phyloP scores from a whole-genome alignment of 2,113 vertebrate species.

The Sitta europaea region DNA sequence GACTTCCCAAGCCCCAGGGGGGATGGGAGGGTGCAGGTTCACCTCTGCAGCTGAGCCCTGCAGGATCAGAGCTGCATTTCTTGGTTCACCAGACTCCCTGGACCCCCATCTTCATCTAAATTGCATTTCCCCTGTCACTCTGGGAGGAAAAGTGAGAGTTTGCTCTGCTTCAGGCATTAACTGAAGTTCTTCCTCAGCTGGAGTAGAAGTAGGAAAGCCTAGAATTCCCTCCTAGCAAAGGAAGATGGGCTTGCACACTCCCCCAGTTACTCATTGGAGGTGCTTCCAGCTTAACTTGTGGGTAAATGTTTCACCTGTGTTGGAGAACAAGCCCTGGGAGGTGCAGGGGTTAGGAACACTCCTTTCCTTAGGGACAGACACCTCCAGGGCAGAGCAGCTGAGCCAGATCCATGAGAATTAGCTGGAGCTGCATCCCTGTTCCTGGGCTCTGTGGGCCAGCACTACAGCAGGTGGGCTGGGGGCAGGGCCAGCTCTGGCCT shows the following conservation, averaged over 20 bases:
- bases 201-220: not conserved
- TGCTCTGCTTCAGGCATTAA: not conserved
- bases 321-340: not conserved
- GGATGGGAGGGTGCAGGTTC: not conserved
- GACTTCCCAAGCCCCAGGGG: not conserved
- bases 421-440: not conserved
- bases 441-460: not conserved
- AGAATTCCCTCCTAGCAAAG: not conserved
- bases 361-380: not conserved
- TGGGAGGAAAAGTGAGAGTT: not conserved
- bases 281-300: not conserved
- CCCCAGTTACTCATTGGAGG: not conserved
- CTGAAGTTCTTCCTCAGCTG: not conserved
- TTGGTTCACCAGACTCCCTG: not conserved
- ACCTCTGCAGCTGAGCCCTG: not conserved
- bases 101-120: not conserved
- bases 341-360: not conserved
- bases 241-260: not conserved
- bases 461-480: no score
- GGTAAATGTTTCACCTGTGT: not conserved
- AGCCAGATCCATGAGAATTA: not conserved
- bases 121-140: not conserved
- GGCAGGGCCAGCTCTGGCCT: no score
- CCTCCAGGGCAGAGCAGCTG: not conserved
- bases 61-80: not conserved